These are phyloP conservation scores for Rachycentron canadum DNA, from an alignment of 2,797 vertebrate genomes.

Conservation along the genomic window DNA sequence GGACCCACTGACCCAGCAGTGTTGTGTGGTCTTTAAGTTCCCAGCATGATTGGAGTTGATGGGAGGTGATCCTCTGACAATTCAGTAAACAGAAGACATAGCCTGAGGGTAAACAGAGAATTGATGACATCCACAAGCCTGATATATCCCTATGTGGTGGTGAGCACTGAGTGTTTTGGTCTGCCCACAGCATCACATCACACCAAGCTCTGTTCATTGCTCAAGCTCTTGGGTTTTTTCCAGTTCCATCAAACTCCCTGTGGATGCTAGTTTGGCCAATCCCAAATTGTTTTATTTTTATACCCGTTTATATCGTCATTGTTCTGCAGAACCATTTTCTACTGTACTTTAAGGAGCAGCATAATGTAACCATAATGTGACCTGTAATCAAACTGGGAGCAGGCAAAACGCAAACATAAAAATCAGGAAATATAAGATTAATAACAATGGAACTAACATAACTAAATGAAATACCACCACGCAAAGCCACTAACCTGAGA, in stretches of 20 bases:
- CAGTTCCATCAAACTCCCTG: neutral
- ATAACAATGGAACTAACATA: neutral
- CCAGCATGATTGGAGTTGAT: neutral
- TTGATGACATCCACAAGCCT: slow-evolving; percentile 2
- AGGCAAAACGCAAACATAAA: neutral
- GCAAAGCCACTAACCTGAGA: neutral
- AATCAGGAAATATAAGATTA: neutral
- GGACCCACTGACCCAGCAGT: neutral
- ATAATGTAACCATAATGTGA: neutral
- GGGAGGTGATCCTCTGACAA: neutral
- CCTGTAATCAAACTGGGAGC: neutral
- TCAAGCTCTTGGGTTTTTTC: neutral
- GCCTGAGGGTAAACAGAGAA: slow-evolving; percentile 25
- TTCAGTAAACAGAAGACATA: slow-evolving; percentile 19
- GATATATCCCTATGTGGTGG: slow-evolving; percentile 28
- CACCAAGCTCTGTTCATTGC: slow-evolving; percentile 1
- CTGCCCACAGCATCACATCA: slow-evolving; percentile 2
- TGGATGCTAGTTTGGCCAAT: neutral
- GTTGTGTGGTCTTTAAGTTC: neutral
- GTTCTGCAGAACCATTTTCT: neutral
- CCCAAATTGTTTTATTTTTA: neutral
- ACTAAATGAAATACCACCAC: no score
- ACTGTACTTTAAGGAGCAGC: neutral
- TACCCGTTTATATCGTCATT: neutral
- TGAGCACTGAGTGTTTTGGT: neutral